Conservation (phyloP, 2,113 vertebrate species). For the Propithecus coquereli region DNA sequence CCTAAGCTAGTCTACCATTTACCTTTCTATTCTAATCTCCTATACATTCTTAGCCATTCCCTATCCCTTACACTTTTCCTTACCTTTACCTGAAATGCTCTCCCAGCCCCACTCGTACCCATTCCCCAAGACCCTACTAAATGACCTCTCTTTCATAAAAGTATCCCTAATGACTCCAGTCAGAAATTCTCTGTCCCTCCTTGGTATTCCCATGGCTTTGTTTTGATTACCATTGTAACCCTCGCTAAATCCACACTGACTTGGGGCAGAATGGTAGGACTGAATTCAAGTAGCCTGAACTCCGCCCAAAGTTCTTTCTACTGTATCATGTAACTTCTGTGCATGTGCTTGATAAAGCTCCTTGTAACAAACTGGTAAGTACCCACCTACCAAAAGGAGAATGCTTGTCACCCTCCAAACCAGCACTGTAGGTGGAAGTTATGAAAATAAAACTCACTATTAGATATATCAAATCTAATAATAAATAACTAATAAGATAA, state of each 20-base stretch:
- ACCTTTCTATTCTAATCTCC: not conserved
- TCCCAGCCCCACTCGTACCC: not conserved
- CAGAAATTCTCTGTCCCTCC: not conserved
- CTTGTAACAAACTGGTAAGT: not conserved
- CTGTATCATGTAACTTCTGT: not conserved
- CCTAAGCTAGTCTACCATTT: not conserved
- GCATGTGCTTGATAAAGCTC: not conserved
- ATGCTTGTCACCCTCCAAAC: not conserved
- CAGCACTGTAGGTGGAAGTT: not conserved
- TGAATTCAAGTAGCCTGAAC: not conserved
- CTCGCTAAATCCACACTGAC: not conserved
- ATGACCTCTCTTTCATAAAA: not conserved
- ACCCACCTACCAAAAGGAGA: not conserved
- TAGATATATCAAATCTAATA: not conserved
- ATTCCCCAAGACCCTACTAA: not conserved
- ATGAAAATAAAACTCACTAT: conserved; percentile 10
- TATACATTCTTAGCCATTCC: too few species aligned
- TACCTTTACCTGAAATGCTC: not conserved
- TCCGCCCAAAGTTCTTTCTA: not conserved
- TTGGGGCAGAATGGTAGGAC: not conserved
- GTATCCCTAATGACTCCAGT: not conserved
- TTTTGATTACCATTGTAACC: not conserved
- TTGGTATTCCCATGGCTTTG: not conserved
- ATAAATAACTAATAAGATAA: not conserved
- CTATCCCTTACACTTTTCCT: not conserved